Evolutionary conservation across 2,113 vertebrate genomes (phyloP), one percentile per base, ranked within the genome.

Genomic region (Sceloporus undulatus): DNA sequence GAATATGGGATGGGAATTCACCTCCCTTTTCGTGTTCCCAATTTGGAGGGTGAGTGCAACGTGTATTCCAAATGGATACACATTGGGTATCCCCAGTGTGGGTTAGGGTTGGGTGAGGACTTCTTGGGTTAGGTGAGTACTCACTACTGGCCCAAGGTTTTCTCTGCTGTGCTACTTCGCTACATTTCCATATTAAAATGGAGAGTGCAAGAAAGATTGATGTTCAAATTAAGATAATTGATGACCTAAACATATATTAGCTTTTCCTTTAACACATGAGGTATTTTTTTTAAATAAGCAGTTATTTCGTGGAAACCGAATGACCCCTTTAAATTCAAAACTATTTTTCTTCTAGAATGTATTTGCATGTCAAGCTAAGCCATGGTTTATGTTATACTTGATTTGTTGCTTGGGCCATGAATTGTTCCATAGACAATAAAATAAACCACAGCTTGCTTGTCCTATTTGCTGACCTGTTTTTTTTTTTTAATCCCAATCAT

Each of bases 311-410:
- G 56, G 74, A 66, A 89, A 68, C 85, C 76, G 76, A 87, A 90
- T 83, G 38, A 83, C 76, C 83, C 86, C 84, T 78, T 91, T 89
- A 91, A 85, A 87, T 74, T 90, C 78, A 93, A 87, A 34, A 70
- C 25, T 80, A 34, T 86, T 74, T 65, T 25, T 86, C 79, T 48
- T 76, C 74, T 85, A 42, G 38, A 14, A 23, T 62, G 40, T 21
- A 80, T n/a, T 29, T 54, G 10, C 25, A 25, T 79, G 86, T 83
- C 65, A 89, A 76, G n/a, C 73, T 11, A 83, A 89, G 84, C 19
- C 2, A 56, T 40, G 5, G 29, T 71, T 71, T 71, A 71, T 29
- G 7, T 29, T 71, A 29, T 10, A 8, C 68, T 27, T 11, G 25
- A 27, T 29, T 27, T 71, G 68, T 29, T 71, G 68, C 25, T 71